Evolutionary conservation across 2,113 vertebrate species (phyloP).

Genomic region (Vicugna pacos): DNA sequence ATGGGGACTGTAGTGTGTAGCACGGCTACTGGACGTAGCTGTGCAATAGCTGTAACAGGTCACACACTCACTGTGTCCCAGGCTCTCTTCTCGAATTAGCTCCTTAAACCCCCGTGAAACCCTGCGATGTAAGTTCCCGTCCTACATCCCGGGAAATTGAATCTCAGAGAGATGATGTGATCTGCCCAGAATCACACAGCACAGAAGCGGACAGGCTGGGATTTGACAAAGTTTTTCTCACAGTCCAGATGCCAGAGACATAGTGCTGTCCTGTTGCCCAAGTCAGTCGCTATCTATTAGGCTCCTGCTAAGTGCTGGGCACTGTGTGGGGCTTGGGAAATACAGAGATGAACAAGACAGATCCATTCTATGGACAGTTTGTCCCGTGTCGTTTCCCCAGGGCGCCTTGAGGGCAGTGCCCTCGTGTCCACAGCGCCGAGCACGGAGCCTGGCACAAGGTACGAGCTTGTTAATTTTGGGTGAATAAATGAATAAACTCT

Average conservation of each 20-base stretch:
- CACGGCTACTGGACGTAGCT: background rate
- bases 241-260: background rate
- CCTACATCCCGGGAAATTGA: background rate
- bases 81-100: rapidly evolving
- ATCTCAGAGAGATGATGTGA: background rate
- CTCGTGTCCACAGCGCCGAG: rapidly evolving
- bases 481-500: background rate
- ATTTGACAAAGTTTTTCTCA: background rate
- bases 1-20: rapidly evolving
- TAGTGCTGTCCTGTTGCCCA: no score
- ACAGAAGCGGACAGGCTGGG: background rate
- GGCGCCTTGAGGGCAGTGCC: background rate
- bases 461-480: background rate
- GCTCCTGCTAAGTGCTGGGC: background rate
- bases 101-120: background rate
- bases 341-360: background rate
- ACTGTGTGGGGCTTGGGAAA: background rate
- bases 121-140: background rate
- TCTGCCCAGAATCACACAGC: background rate
- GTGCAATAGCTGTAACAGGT: rapidly evolving
- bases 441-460: background rate
- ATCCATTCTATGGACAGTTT: background rate
- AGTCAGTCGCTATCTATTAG: background rate
- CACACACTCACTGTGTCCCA: rapidly evolving
- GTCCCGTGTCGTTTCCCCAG: background rate